A percentile compares a stretch with the other conserved stretches of the same genome.
phyloP scores from a whole-genome alignment of 2,113 vertebrate species.

The Urocynchramus pylzowi region DNA sequence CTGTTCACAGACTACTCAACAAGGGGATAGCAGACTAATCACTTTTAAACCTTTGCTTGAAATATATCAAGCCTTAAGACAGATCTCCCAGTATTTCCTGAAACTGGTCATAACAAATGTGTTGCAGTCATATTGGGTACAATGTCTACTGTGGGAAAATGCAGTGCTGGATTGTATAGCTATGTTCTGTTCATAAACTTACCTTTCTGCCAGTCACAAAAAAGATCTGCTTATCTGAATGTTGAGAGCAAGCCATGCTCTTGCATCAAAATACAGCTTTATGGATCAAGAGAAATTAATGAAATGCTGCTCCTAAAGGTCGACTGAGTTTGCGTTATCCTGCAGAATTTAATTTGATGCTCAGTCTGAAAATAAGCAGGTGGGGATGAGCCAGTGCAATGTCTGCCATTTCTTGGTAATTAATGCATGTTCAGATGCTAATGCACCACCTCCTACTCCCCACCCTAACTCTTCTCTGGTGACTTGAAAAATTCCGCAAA shows the following conservation, averaged over 20 bases:
- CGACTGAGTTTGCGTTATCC: neutral
- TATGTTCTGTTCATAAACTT: neutral
- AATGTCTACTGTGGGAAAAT: neutral
- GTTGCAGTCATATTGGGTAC: neutral
- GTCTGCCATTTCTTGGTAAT: neutral
- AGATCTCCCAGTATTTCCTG: neutral
- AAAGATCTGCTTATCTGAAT: constrained; percentile 59
- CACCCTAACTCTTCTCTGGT: neutral
- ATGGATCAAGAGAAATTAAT: neutral
- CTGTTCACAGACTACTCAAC: neutral
- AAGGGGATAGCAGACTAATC: neutral
- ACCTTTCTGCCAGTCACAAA: constrained; percentile 71
- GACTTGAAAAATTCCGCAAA: neutral
- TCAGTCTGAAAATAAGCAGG: neutral
- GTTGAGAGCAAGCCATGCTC: neutral
- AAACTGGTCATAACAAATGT: neutral
- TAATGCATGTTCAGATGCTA: neutral
- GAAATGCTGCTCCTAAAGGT: neutral
- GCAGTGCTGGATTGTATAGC: neutral
- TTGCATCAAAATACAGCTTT: neutral
- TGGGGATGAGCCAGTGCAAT: neutral
- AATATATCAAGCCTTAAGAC: neutral
- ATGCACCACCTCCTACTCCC: neutral
- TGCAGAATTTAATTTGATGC: neutral
- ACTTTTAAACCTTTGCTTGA: neutral